Evolutionary conservation across 2,113 vertebrate genomes (phyloP).

Genomic region (Chloebia gouldiae): DNA sequence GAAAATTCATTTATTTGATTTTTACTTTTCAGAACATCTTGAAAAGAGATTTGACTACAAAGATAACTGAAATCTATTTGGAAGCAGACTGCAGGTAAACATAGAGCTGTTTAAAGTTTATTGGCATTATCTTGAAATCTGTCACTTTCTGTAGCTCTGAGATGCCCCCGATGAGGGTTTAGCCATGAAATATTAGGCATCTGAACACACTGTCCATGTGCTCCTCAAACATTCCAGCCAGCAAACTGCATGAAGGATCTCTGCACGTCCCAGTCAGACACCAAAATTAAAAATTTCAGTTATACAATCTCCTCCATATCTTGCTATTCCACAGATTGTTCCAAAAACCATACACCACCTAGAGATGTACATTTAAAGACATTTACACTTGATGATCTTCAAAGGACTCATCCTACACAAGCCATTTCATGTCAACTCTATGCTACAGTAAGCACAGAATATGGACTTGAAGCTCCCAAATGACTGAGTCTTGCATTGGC

Average conservation of each 20-base stretch:
- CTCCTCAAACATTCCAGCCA: not conserved
- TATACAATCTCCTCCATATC: not conserved
- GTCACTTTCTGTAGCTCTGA: not conserved
- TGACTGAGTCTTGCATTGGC: not conserved
- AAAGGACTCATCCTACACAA: not conserved
- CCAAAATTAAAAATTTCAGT: not conserved
- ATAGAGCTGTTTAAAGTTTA: not conserved
- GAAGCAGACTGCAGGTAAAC: not conserved
- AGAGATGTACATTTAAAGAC: not conserved
- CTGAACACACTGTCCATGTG: not conserved
- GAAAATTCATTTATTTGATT: not conserved
- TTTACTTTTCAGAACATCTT: not conserved
- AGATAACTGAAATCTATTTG: not conserved
- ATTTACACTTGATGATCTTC: not conserved
- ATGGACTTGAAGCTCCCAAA: not conserved
- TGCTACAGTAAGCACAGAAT: fast-evolving
- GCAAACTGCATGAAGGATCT: not conserved
- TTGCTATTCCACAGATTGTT: not conserved
- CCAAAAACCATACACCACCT: not conserved
- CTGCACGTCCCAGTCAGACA: not conserved
- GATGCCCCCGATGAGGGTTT: not conserved
- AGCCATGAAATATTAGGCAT: not conserved
- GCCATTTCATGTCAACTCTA: not conserved
- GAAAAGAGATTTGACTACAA: not conserved
- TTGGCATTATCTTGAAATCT: not conserved